A percentile compares a stretch with the other conserved stretches of the same genome.
These are phyloP conservation scores for Cryptus viduatorius DNA, from an alignment of 2,888 invertebrate species.

Conservation along the genomic window DNA sequence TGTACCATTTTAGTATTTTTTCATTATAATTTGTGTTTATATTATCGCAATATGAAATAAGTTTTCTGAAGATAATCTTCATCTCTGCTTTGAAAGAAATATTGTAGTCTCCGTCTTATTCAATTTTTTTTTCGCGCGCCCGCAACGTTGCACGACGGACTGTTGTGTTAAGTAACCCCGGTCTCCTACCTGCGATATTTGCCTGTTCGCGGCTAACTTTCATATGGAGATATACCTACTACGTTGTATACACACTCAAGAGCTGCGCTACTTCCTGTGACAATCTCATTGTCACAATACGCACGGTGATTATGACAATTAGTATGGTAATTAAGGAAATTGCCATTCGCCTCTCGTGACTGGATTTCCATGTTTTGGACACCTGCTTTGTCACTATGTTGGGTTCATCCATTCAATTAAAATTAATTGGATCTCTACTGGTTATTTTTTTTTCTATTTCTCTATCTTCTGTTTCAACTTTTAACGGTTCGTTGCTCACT, in stretches of 20 bases:
- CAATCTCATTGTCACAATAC: conserved; percentile 81
- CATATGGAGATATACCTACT: not conserved
- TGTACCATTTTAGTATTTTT: too few species aligned
- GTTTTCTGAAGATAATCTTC: too few species aligned
- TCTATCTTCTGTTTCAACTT: not conserved
- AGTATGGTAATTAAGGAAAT: conserved; percentile 81
- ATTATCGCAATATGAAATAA: too few species aligned
- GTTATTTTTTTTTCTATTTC: not conserved
- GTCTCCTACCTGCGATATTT: not conserved
- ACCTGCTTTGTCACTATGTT: conserved; percentile 24
- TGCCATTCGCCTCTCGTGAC: conserved; percentile 71
- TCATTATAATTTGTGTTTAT: too few species aligned
- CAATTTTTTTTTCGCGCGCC: not conserved
- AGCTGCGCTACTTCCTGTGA: conserved; percentile 78
- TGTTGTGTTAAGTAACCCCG: conserved; percentile 40
- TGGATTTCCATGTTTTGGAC: conserved; percentile 22
- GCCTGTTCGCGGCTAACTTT: not conserved
- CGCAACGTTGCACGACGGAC: not conserved
- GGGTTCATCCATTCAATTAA: conserved; percentile 8
- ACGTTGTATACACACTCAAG: not conserved
- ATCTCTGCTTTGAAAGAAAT: too few species aligned
- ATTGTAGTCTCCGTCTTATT: too few species aligned
- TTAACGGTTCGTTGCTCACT: not conserved
- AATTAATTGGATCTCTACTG: conserved; percentile 19
- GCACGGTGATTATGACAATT: conserved; percentile 79